phyloP scores from a whole-genome alignment of 2,888 invertebrate species.

The Melieria picta region DNA sequence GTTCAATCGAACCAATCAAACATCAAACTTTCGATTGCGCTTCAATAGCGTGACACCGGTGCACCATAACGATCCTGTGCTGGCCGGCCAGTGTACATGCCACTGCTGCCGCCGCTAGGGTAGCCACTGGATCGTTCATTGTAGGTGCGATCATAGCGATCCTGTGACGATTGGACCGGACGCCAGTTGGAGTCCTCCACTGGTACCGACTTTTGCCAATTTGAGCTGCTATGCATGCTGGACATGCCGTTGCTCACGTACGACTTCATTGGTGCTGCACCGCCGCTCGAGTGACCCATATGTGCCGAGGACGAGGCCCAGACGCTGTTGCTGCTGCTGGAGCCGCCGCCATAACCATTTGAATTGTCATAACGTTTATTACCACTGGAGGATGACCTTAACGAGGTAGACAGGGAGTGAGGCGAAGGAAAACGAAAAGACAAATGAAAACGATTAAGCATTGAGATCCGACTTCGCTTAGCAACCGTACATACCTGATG shows the following conservation, averaged over 20 bases:
- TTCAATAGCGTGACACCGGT: slow-evolving; percentile 39
- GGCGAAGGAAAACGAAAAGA: slow-evolving; percentile 10
- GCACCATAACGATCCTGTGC: slow-evolving; percentile 62
- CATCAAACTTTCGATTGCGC: not conserved
- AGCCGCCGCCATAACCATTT: slow-evolving; percentile 49
- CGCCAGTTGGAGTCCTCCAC: slow-evolving; percentile 60
- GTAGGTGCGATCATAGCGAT: slow-evolving; percentile 65
- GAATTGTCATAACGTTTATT: slow-evolving; percentile 63
- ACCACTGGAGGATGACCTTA: slow-evolving; percentile 40
- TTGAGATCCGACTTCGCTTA: not conserved
- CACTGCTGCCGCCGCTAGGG: slow-evolving; percentile 46
- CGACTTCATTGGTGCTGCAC: slow-evolving; percentile 55
- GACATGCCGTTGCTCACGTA: slow-evolving; percentile 62
- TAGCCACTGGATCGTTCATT: slow-evolving; percentile 63
- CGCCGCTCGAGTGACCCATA: slow-evolving; percentile 40
- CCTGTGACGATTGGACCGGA: slow-evolving; percentile 57
- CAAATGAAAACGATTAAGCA: not conserved
- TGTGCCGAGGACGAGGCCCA: slow-evolving; percentile 51
- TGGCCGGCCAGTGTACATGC: slow-evolving; percentile 58
- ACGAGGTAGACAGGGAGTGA: not conserved
- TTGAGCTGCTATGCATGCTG: slow-evolving; percentile 54
- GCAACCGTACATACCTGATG: slow-evolving; percentile 40
- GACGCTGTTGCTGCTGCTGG: slow-evolving; percentile 49
- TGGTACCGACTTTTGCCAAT: slow-evolving; percentile 58
- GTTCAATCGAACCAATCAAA: too few relatives aligned